Conservation (phyloP, 1,140 invertebrate species). For the Doryteuthis pealeii region DNA sequence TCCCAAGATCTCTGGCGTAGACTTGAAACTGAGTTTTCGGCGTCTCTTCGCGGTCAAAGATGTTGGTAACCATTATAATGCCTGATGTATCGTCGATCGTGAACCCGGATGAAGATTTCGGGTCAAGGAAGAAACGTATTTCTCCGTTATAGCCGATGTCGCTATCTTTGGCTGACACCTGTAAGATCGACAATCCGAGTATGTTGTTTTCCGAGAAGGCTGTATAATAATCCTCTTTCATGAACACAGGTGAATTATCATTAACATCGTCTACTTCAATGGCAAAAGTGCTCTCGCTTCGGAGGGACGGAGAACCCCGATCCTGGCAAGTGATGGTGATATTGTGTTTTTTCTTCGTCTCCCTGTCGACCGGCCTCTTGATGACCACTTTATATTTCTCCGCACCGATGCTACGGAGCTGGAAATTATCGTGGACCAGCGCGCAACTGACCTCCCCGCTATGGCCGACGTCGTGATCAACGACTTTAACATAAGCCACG, state of each 20-base stretch:
- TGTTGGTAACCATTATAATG: constrained; percentile 24
- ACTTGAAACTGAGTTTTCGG: constrained; percentile 22
- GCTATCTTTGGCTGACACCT: constrained; percentile 75
- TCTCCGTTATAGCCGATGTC: constrained; percentile 73
- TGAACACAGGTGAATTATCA: constrained; percentile 71
- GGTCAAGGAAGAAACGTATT: constrained; percentile 25
- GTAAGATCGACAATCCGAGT: constrained; percentile 56
- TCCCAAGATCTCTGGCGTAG: constrained; percentile 24
- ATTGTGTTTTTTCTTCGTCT: constrained; percentile 28
- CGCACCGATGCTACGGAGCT: constrained; percentile 31
- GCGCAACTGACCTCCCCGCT: constrained; percentile 41
- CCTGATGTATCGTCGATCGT: constrained; percentile 32
- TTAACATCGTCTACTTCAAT: constrained; percentile 90
- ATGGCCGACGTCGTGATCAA: constrained; percentile 41
- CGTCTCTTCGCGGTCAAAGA: constrained; percentile 37
- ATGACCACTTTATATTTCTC: constrained; percentile 37
- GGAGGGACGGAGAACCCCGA: constrained; percentile 56
- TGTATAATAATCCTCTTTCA: constrained; percentile 66
- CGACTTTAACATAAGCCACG: constrained; percentile 44
- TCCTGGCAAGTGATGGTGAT: constrained; percentile 39
- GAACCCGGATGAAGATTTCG: constrained; percentile 17
- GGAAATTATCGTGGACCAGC: constrained; percentile 28
- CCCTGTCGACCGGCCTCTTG: constrained; percentile 37
- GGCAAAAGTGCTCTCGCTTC: constrained; percentile 81
- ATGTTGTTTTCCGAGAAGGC: constrained; percentile 62